Percentiles rank a stretch among this genome's conserved stretches.
These are phyloP conservation scores for Perizoma affinitatum DNA, from an alignment of 2,888 invertebrate species.

Conservation along the genomic window DNA sequence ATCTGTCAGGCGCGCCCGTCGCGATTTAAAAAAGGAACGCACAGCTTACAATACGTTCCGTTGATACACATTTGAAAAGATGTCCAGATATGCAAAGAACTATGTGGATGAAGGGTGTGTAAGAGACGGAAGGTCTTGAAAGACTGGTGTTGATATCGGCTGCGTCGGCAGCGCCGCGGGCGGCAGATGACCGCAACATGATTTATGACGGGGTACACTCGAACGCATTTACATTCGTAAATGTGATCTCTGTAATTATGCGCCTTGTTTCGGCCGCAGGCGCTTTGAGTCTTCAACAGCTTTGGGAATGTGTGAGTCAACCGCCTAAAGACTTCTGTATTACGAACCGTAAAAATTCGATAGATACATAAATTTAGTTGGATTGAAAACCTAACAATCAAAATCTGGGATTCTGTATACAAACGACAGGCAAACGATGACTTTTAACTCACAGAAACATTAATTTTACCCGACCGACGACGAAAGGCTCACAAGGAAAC, in stretches of 20 bases:
- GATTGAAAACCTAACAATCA: not conserved
- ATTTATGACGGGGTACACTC: constrained; percentile 70
- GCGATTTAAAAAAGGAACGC: constrained; percentile 76
- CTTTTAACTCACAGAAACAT: constrained; percentile 49
- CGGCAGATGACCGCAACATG: constrained; percentile 81
- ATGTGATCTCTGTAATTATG: constrained; percentile 79
- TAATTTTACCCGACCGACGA: constrained; percentile 54
- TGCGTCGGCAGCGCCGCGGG: constrained; percentile 73
- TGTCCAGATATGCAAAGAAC: constrained; percentile 39
- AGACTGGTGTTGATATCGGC: constrained; percentile 40
- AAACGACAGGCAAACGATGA: constrained; percentile 10
- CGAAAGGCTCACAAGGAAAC: constrained; percentile 72
- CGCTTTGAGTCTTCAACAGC: constrained; percentile 49
- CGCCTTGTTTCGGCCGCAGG: constrained; percentile 70
- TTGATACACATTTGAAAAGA: constrained; percentile 42
- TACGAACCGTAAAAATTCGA: constrained; percentile 43
- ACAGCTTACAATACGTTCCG: constrained; percentile 54
- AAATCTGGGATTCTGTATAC: constrained; percentile 2
- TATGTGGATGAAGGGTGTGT: not conserved
- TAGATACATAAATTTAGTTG: too few relatives aligned
- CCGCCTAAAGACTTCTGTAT: constrained; percentile 58
- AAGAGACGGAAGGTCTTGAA: constrained; percentile 29
- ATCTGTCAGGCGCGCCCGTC: constrained; percentile 75
- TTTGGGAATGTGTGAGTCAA: constrained; percentile 43
- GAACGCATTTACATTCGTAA: constrained; percentile 75